Evolutionary conservation across 2,888 invertebrate species (phyloP).

Genomic region (Drosophila nigritarsus): DNA sequence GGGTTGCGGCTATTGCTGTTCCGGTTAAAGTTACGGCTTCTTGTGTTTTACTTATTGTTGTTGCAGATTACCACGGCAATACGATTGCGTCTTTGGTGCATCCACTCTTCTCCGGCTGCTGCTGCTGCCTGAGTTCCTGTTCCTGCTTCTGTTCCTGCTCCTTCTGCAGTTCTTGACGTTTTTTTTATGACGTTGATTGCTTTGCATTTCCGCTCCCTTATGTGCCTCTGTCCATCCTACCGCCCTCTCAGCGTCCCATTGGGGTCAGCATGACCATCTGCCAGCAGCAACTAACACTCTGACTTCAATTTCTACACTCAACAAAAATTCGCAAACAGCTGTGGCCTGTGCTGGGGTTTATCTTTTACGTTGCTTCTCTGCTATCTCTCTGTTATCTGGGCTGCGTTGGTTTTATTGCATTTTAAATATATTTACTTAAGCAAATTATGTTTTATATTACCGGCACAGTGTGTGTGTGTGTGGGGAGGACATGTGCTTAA

Average conservation of each 20-base stretch:
- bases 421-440: conserved; percentile 64
- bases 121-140: not conserved
- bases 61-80: conserved; percentile 17
- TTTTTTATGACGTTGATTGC: conserved; percentile 76
- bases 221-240: conserved; percentile 18
- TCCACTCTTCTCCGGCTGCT: conserved; percentile 14
- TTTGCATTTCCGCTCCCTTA: conserved; percentile 71
- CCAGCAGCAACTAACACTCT: conserved; percentile 9
- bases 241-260: not conserved
- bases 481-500: conserved; percentile 23
- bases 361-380: conserved; percentile 25
- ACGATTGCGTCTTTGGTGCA: conserved; percentile 24
- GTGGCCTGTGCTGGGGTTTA: conserved; percentile 24
- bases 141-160: conserved; percentile 22
- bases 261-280: conserved; percentile 37
- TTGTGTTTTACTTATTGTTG: conserved; percentile 21
- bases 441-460: conserved; percentile 57
- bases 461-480: not conserved
- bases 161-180: conserved; percentile 34
- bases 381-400: not conserved
- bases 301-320: conserved; percentile 19
- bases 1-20: conserved; percentile 15
- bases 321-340: conserved; percentile 26
- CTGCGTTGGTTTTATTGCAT: conserved; percentile 47
- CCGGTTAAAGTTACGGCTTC: conserved; percentile 25